phyloP scores from a whole-genome alignment of 2,888 invertebrate genomes.

The Apodemia duryi region DNA sequence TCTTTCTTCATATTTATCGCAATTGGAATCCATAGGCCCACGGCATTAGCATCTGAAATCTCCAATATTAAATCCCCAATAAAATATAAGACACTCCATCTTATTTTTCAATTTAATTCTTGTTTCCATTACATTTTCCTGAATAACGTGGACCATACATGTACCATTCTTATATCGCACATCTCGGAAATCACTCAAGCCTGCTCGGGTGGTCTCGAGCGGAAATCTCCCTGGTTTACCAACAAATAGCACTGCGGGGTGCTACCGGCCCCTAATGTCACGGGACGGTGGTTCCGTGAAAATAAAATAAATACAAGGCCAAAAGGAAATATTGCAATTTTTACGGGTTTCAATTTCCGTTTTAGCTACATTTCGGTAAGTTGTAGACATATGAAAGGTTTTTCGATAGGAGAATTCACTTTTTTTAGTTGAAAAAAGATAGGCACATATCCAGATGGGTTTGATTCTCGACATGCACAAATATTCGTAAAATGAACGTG shows the following conservation, averaged over 20 bases:
- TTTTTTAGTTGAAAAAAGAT: no score
- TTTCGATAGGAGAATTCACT: not conserved
- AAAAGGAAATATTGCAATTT: constrained; percentile 40
- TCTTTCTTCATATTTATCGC: no score
- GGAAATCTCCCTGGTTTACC: constrained; percentile 55
- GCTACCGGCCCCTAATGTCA: constrained; percentile 36
- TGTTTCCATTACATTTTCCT: constrained; percentile 7
- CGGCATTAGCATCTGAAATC: no score
- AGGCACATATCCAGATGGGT: no score
- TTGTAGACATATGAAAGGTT: constrained; percentile 15
- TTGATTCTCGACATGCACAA: no score
- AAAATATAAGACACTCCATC: not conserved
- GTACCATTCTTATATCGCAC: constrained; percentile 26
- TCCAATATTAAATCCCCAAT: not conserved
- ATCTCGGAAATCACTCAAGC: constrained; percentile 38
- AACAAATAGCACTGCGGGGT: constrained; percentile 60
- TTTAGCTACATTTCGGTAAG: constrained; percentile 24
- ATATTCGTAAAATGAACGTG: no score
- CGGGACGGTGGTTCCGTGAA: constrained; percentile 37
- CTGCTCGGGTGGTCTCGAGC: constrained; percentile 30
- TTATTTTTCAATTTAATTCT: constrained; percentile 6
- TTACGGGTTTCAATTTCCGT: constrained; percentile 40
- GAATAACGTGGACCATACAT: constrained; percentile 1
- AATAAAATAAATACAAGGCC: constrained; percentile 32
- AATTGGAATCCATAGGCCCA: no score